Conservation (phyloP, 2,888 invertebrate genomes). For the Balanococcus diminutus region DNA sequence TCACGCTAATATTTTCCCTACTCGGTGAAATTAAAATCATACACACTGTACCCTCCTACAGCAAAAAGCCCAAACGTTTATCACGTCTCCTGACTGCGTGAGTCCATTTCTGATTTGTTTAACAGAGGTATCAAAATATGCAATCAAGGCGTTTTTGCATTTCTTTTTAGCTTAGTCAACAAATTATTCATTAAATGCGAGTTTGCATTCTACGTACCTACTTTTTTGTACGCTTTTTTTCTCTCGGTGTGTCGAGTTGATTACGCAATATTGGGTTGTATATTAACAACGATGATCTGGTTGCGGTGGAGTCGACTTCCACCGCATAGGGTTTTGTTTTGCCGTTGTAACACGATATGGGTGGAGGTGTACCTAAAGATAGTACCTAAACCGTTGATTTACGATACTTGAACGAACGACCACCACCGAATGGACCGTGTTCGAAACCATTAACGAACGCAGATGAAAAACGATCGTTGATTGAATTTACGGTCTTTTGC, state of each 20-base stretch:
- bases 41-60: too few species aligned
- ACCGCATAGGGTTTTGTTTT: constrained; percentile 18
- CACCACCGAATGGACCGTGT: constrained; percentile 11
- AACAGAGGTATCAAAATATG: not conserved
- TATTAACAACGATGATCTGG: constrained; percentile 21
- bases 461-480: constrained; percentile 38
- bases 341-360: constrained; percentile 17
- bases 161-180: not conserved
- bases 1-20: constrained; percentile 26
- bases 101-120: not conserved
- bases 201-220: not conserved
- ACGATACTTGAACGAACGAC: constrained; percentile 13
- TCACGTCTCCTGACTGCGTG: not conserved
- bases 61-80: not conserved
- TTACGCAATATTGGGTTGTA: not conserved
- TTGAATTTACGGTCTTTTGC: constrained; percentile 33
- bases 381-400: constrained; percentile 8
- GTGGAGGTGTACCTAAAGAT: constrained; percentile 20
- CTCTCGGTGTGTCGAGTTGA: not conserved
- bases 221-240: not conserved
- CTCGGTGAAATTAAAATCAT: not conserved
- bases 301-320: not conserved
- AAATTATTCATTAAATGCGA: not conserved
- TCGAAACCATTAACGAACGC: constrained; percentile 37
- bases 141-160: not conserved